Base-by-base conservation (phyloP, 2,113 vertebrate species). In the Stictonetta naevosa region DNA sequence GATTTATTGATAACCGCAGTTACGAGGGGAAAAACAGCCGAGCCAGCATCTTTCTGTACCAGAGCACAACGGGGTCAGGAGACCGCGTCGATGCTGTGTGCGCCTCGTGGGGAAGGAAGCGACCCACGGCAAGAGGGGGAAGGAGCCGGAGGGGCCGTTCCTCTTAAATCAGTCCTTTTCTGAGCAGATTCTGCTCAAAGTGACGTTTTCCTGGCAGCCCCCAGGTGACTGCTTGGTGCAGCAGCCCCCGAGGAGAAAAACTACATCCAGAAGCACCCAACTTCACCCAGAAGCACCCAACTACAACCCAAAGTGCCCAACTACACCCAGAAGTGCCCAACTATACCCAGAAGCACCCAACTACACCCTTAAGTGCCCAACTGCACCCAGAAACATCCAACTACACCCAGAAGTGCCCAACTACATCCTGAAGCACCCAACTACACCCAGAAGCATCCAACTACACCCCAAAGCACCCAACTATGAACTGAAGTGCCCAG, bases 71-170 rank as follows among this genome's bases (percentile, higher is more conserved):
- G 28, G 40, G 69, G n/a, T 77, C 69, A 72, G 53, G 33, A 40
- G 64, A 3, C 6, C 0, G 3, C n/a, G 59, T 44, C 3, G 29
- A 73, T 72, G 28, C 5, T 2, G 15, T 7, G 2, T 31, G 16
- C 5, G 3, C 31, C 72, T n/a, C 2, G 3, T 17, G 55, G 26
- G 21, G 34, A 73, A 82, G 19, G 56, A 38, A 59, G 21, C 0
- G 1, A 26, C 17, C 50, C 15, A n/a, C 8, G 67, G 60, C 34
- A 34, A 63, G 12, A 33, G 29, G 10, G 55, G 26, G 36, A 52
- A 56, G 44, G 72, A 46, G 48, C 23, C 40, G 26, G 19, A 58
- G 20, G 11, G 1, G 4, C 8, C 4, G 14, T 73, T 34, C 22
- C 28, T 33, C 60, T 58, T 11, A 13, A 66, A 60, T 6, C 23